Percentiles rank a stretch among this genome's conserved stretches.
phyloP scores from a whole-genome alignment of 2,888 invertebrate genomes.

The Rugalucina vietnamica region DNA sequence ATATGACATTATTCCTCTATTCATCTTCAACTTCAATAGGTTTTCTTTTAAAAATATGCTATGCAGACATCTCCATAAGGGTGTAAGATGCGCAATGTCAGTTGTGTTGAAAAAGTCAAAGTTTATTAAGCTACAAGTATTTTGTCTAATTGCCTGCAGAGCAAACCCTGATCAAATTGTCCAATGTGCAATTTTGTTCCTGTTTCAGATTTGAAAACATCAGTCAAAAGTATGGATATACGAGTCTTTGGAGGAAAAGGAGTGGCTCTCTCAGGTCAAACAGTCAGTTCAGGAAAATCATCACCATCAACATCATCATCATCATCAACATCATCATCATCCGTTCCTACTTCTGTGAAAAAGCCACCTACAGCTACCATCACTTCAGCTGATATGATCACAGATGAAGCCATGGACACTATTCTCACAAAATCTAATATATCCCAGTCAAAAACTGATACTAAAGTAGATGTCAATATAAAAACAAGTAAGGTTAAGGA shows the following conservation, averaged over 20 bases:
- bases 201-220: constrained; percentile 26
- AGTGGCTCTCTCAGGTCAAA: constrained; percentile 44
- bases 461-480: background rate
- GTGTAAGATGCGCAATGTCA: too few species aligned
- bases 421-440: background rate
- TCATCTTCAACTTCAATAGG: too few species aligned
- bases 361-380: constrained; percentile 5
- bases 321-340: background rate
- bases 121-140: too few species aligned
- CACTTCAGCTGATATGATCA: background rate
- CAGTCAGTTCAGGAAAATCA: background rate
- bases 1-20: too few species aligned
- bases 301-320: background rate
- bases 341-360: background rate
- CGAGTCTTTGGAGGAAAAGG: constrained; percentile 70
- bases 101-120: too few species aligned
- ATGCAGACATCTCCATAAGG: too few species aligned
- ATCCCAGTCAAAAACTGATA: background rate
- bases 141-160: too few species aligned
- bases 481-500: background rate
- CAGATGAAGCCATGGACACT: background rate
- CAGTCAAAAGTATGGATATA: constrained; percentile 67
- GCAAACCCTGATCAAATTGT: too few species aligned
- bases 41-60: too few species aligned
- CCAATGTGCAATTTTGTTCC: background rate